A percentile compares a stretch with the other conserved stretches of the same genome.
Evolutionary conservation across 2,888 invertebrate genomes (phyloP).

Genomic region (Griposia aprilina): DNA sequence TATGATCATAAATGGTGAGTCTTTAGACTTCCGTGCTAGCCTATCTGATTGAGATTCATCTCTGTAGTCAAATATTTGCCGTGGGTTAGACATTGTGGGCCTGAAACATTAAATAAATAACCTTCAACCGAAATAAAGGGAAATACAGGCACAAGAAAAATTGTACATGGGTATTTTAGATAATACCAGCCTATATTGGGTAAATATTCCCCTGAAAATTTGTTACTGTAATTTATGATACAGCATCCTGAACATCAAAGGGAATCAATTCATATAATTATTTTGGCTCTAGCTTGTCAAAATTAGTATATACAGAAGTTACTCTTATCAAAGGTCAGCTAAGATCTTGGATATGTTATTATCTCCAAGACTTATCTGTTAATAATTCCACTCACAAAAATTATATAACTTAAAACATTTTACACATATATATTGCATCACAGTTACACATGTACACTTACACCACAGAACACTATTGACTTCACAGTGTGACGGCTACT

Average conservation of each 20-base stretch:
- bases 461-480: slow-evolving; percentile 28
- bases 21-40: slow-evolving; percentile 92
- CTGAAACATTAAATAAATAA: slow-evolving; percentile 47
- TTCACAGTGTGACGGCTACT: slow-evolving; percentile 48
- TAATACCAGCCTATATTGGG: neutral
- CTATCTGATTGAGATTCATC: slow-evolving; percentile 90
- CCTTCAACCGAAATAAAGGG: slow-evolving; percentile 22
- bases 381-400: slow-evolving; percentile 64
- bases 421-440: slow-evolving; percentile 81
- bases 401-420: slow-evolving; percentile 79
- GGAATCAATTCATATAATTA: slow-evolving; percentile 9
- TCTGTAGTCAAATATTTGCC: slow-evolving; percentile 85
- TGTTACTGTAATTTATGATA: neutral
- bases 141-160: neutral
- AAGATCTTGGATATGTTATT: slow-evolving; percentile 9
- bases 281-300: slow-evolving; percentile 6
- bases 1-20: slow-evolving; percentile 93
- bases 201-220: neutral
- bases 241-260: neutral
- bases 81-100: slow-evolving; percentile 79
- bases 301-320: slow-evolving; percentile 14
- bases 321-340: slow-evolving; percentile 8
- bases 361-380: slow-evolving; percentile 32
- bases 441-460: slow-evolving; percentile 62
- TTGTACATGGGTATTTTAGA: neutral